phyloP scores from a whole-genome alignment of 2,797 vertebrate genomes.

The Astyanax mexicanus region DNA sequence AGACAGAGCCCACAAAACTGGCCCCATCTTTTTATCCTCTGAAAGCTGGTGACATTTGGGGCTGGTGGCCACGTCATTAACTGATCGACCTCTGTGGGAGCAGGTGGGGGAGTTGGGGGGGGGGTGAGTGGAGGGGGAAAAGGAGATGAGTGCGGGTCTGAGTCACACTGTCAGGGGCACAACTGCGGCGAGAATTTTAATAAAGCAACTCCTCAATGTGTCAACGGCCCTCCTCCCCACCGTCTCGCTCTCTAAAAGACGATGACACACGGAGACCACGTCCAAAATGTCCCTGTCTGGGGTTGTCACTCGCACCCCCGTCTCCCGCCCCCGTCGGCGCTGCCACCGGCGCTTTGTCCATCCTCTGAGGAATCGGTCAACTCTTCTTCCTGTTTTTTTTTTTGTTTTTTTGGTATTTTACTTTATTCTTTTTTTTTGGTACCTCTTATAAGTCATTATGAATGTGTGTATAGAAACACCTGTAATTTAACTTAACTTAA shows the following conservation, averaged over 20 bases:
- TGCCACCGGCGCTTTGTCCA: constrained; percentile 35
- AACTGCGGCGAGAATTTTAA: constrained; percentile 58
- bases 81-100: constrained; percentile 55
- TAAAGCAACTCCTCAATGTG: constrained; percentile 56
- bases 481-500: too few relatives aligned
- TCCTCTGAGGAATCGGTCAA: constrained; percentile 37
- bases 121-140: constrained; percentile 23
- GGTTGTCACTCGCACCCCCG: constrained; percentile 26
- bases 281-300: constrained; percentile 48
- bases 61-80: constrained; percentile 51
- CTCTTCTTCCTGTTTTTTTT: too few relatives aligned
- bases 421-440: too few relatives aligned
- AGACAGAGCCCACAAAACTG: constrained; percentile 23
- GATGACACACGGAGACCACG: constrained; percentile 42
- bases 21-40: constrained; percentile 40
- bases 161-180: constrained; percentile 58
- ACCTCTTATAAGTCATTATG: too few relatives aligned
- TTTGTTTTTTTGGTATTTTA: too few relatives aligned
- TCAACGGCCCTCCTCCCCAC: constrained; percentile 49
- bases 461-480: too few relatives aligned
- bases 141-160: constrained; percentile 53
- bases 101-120: constrained; percentile 26
- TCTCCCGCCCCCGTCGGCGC: constrained; percentile 1
- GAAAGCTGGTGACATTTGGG: constrained; percentile 54
- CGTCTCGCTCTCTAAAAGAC: constrained; percentile 33